phyloP scores from a whole-genome alignment of 2,797 vertebrate species.

The Acanthiza pusilla region DNA sequence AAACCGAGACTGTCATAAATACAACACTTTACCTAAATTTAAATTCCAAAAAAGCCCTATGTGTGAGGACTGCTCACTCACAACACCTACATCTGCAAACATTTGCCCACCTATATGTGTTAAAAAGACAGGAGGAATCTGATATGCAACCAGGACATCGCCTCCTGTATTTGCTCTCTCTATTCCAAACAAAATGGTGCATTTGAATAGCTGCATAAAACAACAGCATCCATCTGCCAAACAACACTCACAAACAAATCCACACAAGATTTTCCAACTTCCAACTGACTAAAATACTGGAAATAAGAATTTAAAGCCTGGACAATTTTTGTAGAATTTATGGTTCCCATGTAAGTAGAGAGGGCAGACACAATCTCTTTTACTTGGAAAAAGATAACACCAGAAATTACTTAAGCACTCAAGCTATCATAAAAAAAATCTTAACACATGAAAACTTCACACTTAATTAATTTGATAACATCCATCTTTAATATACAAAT shows the following conservation, averaged over 20 bases:
- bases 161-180: not conserved
- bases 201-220: not conserved
- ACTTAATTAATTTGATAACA: not conserved
- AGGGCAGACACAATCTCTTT: not conserved
- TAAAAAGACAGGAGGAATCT: not conserved
- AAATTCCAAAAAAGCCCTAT: not conserved
- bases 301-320: not conserved
- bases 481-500: not conserved
- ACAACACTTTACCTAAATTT: conserved; percentile 29
- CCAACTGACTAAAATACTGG: not conserved
- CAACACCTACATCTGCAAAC: not conserved
- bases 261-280: not conserved
- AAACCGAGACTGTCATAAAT: conserved; percentile 53
- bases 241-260: not conserved
- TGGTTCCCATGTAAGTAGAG: not conserved
- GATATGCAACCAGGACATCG: not conserved
- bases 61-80: not conserved
- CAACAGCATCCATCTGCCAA: not conserved
- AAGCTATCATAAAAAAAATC: not conserved
- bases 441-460: not conserved
- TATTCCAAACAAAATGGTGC: not conserved
- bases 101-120: not conserved
- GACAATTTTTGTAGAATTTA: not conserved
- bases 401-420: not conserved
- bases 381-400: not conserved